Percentiles rank a stretch among this genome's conserved stretches.
These are phyloP conservation scores for Atethmia centrago DNA, from an alignment of 2,888 invertebrate species.

Conservation along the genomic window DNA sequence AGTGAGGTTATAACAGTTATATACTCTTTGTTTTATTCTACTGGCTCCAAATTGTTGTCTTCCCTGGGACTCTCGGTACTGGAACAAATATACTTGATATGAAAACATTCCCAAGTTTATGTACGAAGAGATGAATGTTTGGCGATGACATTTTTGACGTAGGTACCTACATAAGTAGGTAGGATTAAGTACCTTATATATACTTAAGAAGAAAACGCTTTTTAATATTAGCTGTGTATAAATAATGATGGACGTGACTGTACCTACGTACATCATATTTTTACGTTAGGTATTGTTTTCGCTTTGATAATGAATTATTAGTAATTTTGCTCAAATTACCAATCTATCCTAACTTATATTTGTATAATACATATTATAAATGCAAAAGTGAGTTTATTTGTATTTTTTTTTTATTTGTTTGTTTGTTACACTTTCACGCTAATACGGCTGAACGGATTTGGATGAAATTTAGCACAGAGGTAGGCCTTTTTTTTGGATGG, in stretches of 20 bases:
- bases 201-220: background rate
- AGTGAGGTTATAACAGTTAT: constrained; percentile 54
- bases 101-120: constrained; percentile 31
- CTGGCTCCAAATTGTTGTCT: constrained; percentile 66
- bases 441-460: too few relatives aligned
- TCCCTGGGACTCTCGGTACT: constrained; percentile 70
- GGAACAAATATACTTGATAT: constrained; percentile 69
- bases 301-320: background rate
- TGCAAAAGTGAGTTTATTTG: too few relatives aligned
- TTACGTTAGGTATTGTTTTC: background rate
- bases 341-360: too few relatives aligned
- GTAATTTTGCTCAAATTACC: background rate
- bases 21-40: constrained; percentile 64
- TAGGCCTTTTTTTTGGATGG: too few relatives aligned
- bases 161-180: background rate
- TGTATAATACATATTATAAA: too few relatives aligned
- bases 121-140: constrained; percentile 27
- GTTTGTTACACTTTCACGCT: too few relatives aligned
- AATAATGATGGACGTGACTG: background rate
- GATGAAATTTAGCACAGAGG: too few relatives aligned
- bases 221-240: background rate
- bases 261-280: background rate
- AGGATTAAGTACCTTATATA: background rate
- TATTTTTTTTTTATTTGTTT: too few relatives aligned
- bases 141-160: constrained; percentile 10